phyloP scores from a whole-genome alignment of 2,888 invertebrate species.

The Steinernema carpocapsae region DNA sequence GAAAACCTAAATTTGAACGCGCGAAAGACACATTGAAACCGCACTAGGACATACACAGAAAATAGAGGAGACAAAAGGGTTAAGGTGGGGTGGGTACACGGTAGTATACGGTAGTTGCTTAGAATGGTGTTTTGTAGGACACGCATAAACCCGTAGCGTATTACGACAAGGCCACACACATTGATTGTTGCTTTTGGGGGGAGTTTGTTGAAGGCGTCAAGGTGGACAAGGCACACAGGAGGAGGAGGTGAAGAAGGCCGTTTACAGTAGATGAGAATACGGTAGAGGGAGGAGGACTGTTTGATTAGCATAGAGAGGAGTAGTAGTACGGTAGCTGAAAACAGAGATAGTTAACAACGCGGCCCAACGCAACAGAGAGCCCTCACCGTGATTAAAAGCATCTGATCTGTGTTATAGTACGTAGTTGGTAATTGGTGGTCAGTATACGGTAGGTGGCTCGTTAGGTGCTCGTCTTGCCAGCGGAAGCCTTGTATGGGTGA shows the following conservation, averaged over 20 bases:
- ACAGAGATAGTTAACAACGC: constrained; percentile 3
- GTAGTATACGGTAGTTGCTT: constrained; percentile 6
- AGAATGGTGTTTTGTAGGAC: neutral
- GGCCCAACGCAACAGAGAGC: neutral
- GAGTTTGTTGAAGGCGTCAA: constrained; percentile 8
- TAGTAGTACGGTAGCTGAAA: neutral
- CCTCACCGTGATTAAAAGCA: constrained; percentile 24
- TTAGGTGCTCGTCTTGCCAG: constrained; percentile 35
- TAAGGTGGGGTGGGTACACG: too few relatives aligned
- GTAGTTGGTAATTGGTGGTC: neutral
- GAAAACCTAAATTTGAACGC: neutral
- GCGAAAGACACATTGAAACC: neutral
- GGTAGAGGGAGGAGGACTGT: constrained; percentile 11
- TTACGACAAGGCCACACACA: constrained; percentile 28
- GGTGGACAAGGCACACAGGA: constrained; percentile 15
- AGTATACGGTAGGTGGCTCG: neutral
- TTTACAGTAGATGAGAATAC: constrained; percentile 18
- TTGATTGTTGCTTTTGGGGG: constrained; percentile 14
- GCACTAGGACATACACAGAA: too few relatives aligned
- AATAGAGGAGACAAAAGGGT: too few relatives aligned
- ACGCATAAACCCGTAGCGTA: constrained; percentile 18
- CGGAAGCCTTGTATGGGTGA: constrained; percentile 65
- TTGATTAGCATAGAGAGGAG: neutral
- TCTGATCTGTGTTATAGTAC: neutral
- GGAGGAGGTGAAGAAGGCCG: neutral